Percentiles rank a stretch among this genome's conserved stretches.
These are phyloP conservation scores for Chalcis sispes DNA, from an alignment of 2,888 invertebrate species.

Conservation along the genomic window DNA sequence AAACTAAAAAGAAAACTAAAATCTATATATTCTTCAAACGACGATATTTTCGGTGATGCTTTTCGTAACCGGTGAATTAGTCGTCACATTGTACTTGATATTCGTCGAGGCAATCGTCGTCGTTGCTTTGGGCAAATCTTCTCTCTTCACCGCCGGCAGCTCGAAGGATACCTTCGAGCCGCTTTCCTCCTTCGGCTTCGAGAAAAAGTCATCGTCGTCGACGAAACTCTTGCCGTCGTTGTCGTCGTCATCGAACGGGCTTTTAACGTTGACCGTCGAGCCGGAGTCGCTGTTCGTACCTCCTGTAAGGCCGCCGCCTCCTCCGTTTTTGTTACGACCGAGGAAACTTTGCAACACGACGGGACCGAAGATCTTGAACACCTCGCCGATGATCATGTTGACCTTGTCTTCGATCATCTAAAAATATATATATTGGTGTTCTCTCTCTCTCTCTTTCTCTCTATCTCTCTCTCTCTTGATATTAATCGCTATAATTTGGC, in stretches of 20 bases:
- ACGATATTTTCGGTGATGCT: not conserved
- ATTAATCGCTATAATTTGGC: not conserved
- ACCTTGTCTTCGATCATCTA: conserved; percentile 88
- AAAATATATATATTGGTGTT: no score
- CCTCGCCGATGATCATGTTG: conserved; percentile 84
- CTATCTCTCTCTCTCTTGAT: no score
- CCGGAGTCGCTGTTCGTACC: conserved; percentile 63
- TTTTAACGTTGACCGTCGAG: conserved; percentile 73
- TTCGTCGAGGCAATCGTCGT: conserved; percentile 59
- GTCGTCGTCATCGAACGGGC: conserved; percentile 74
- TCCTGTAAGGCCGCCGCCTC: conserved; percentile 56
- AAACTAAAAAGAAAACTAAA: no score
- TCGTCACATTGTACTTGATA: no score
- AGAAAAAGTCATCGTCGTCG: conserved; percentile 56
- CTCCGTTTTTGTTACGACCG: conserved; percentile 74
- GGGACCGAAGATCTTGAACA: conserved; percentile 87
- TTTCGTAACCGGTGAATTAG: conserved; percentile 49
- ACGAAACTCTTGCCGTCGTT: conserved; percentile 76
- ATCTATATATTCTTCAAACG: no score
- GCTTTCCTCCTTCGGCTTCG: conserved; percentile 60
- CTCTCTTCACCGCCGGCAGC: conserved; percentile 83
- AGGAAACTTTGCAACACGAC: conserved; percentile 82
- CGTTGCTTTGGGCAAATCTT: conserved; percentile 77
- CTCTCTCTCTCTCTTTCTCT: conserved; percentile 22
- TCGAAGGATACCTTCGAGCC: conserved; percentile 81